Base-by-base conservation (phyloP, 2,113 vertebrate genomes). In the Dinomys branickii region DNA sequence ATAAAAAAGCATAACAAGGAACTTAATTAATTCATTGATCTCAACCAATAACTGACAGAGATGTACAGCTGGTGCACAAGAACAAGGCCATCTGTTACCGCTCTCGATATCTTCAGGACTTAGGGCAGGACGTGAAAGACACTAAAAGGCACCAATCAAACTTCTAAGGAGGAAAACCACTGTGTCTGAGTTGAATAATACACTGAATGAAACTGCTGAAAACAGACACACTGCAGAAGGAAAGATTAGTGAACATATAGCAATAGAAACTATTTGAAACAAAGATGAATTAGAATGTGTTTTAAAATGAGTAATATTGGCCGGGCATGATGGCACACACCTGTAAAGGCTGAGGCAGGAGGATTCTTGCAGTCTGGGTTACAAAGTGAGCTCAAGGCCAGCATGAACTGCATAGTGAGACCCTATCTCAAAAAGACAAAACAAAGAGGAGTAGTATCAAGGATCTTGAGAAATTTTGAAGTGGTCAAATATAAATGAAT, bases 121-220 rank as follows among this genome's bases (percentile, higher is more conserved):
- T 61, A 58, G 24, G 9, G 47, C 20, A 2, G 85, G 47, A 50
- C 33, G 58, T 26, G 80, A 7, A 86, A 86, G 41, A 54, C 16
- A n/a, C 44, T 16, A 75, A 73, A 93, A 61, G 38, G 17, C 4
- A 90, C 28, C 65, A 86, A 69, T 59, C 24, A 93, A 81, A 93
- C 50, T 90, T 93, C 35, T 80, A 93, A 81, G 54, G 58, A 87
- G 69, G 13, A 87, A 86, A 93, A 83, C 22, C n/a, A 83, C 41
- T 67, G 52, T 56, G 19, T 61, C 58, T 78, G 50, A 69, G 20
- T 38, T 90, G 24, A 83, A 69, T 75, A 61, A 52, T 8, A 77
- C 65, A 44, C 28, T 24, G 20, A 11, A 33, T 82, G 65, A 12
- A 58, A 82, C 75, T 12, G 59, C 50, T 38, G 52, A 58, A 30